These are phyloP conservation scores for Glaucidium brasilianum DNA, from an alignment of 2,113 vertebrate genomes.

Conservation along the genomic window DNA sequence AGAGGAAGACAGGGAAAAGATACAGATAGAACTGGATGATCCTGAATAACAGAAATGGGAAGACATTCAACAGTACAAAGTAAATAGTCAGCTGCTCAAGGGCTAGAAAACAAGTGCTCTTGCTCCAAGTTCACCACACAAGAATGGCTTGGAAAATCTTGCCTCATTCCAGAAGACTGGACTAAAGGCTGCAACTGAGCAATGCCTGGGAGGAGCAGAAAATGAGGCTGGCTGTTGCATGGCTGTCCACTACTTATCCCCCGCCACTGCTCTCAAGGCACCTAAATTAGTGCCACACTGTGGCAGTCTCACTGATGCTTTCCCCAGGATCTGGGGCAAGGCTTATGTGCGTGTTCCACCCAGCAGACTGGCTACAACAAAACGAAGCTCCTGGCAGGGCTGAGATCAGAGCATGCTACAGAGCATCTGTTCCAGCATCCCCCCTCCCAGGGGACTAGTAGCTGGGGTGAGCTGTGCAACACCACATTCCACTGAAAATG, in stretches of 20 bases:
- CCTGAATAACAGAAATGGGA: background rate
- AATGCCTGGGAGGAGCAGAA: background rate
- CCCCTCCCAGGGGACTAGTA: background rate
- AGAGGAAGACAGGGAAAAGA: background rate
- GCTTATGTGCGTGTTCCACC: background rate
- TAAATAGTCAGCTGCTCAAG: background rate
- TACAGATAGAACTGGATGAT: background rate
- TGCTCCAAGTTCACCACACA: background rate
- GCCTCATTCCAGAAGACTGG: background rate
- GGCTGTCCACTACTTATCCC: background rate
- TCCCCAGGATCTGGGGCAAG: background rate
- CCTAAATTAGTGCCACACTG: background rate
- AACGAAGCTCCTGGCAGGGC: background rate
- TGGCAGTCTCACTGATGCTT: background rate
- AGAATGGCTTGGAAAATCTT: background rate
- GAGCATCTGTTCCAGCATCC: background rate
- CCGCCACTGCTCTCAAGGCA: fast-evolving
- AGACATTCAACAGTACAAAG: background rate
- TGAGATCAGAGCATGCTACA: background rate
- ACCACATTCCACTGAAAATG: background rate
- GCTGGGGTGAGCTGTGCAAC: background rate
- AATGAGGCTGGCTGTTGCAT: background rate
- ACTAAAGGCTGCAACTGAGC: background rate
- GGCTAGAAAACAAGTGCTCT: background rate
- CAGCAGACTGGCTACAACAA: background rate